Percentiles rank a stretch among this genome's conserved stretches.
These are phyloP conservation scores for Drosophila ambigua DNA, from an alignment of 1,140 invertebrate species.

Conservation along the genomic window DNA sequence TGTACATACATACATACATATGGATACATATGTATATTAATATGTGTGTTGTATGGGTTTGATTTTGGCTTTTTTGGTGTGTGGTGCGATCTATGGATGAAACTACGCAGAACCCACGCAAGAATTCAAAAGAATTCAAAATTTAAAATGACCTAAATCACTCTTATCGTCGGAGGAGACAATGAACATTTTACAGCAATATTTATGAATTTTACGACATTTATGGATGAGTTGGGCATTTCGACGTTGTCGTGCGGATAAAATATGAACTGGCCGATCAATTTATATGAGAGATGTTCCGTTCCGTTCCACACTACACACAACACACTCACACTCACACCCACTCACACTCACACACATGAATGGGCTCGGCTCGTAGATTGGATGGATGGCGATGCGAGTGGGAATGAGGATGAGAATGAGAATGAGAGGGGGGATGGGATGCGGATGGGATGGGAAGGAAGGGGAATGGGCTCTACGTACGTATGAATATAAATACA, in stretches of 20 bases:
- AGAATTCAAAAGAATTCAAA: conserved; percentile 16
- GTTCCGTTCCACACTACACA: conserved; percentile 1
- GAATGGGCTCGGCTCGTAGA: conserved; percentile 16
- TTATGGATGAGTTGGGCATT: conserved; percentile 62
- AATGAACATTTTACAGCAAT: conserved; percentile 50
- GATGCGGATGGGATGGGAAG: too few species aligned
- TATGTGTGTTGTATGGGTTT: too few species aligned
- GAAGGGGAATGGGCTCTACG: too few species aligned
- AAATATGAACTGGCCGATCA: conserved; percentile 58
- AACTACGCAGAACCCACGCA: conserved; percentile 32
- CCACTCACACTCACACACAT: conserved; percentile 19
- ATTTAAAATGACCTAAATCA: conserved; percentile 34
- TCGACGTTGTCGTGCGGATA: conserved; percentile 45
- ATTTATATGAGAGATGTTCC: conserved; percentile 52
- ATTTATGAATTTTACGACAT: conserved; percentile 70
- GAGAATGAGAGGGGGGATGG: neutral
- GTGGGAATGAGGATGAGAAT: neutral
- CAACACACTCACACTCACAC: too few species aligned
- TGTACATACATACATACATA: too few species aligned
- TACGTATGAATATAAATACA: conserved; percentile 24
- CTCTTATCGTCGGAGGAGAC: conserved; percentile 18
- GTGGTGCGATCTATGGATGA: neutral
- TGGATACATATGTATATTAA: neutral
- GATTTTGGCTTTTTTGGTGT: too few species aligned
- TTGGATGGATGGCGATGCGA: conserved; percentile 8